Conservation (phyloP, 1,140 invertebrate species). For the Grapholita molesta region DNA sequence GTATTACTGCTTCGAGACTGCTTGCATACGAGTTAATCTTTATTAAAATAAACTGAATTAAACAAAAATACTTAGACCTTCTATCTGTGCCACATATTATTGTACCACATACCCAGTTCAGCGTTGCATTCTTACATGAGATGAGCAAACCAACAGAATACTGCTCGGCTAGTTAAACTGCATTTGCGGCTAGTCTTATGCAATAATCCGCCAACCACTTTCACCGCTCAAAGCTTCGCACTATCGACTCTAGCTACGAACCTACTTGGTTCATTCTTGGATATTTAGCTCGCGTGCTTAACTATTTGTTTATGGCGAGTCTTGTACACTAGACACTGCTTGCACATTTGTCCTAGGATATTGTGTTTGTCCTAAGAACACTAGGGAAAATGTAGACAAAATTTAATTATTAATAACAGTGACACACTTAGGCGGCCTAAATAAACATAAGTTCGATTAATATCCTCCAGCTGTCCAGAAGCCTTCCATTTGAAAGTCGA, state of each 20-base stretch:
- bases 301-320: constrained; percentile 2
- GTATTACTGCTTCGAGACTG: too few species aligned
- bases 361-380: too few species aligned
- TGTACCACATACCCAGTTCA: background rate
- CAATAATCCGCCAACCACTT: constrained; percentile 12
- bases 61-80: background rate
- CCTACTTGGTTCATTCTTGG: constrained; percentile 7
- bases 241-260: background rate
- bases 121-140: constrained; percentile 1
- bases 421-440: too few species aligned
- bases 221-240: background rate
- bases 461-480: too few species aligned
- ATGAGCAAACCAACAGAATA: background rate
- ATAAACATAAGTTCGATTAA: too few species aligned
- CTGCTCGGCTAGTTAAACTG: constrained; percentile 8
- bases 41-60: too few species aligned
- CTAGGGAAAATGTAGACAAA: too few species aligned
- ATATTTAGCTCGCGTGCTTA: background rate
- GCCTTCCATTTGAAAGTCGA: too few species aligned
- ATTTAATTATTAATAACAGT: too few species aligned
- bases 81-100: background rate
- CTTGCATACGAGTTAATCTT: too few species aligned
- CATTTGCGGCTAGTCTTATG: constrained; percentile 3
- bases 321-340: too few species aligned
- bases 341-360: too few species aligned